Base-by-base conservation (phyloP, 2,113 vertebrate species). In the Rhinolophus ferrumequinum region DNA sequence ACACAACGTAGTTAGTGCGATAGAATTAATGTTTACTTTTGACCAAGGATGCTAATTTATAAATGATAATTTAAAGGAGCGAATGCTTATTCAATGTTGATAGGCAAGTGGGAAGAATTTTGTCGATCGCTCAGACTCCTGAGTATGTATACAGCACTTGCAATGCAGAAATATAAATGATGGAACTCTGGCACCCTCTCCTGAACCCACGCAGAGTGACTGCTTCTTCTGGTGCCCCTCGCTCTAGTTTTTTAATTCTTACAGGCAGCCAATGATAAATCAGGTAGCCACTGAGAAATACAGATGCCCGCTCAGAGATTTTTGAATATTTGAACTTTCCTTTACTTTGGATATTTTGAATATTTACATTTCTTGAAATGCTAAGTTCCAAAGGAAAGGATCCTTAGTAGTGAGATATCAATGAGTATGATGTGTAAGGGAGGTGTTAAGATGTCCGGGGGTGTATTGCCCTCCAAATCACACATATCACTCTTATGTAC, bases 301-400 rank as follows among this genome's bases (percentile, higher is more conserved):
- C 1, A 13, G 15, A 92, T 11, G 22, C 1, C 2, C 44, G 0
- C 14, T 94, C 5, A 66, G 72, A 77, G 13, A 4, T 76, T 80
- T 80, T 70, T 15, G 16, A 44, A 41, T 38, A 60, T 92, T 73
- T 76, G 2, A 75, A 33, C 44, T 81, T 88, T 88, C 10, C 9
- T 81, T 26, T 85, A 67, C 1, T 81, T 64, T 75, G 0, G 13
- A 47, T 64, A 38, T 83, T 85, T 28, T 69, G 30, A 95, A 70
- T 50, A 70, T 13, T 92, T 72, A 85, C 70, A 66, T 89, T 64
- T 10, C 5, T 75, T 85, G 62, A 96, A 81, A 86, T 41, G 85
- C 41, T 8, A 91, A 30, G 33, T 66, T 2, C 3, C 30, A 22
- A 41, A 73, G 5, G 30, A 54, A 83, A 81, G 26, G 15, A 28